Conservation (phyloP, 2,888 invertebrate genomes). For the Hypomecis punctinalis region DNA sequence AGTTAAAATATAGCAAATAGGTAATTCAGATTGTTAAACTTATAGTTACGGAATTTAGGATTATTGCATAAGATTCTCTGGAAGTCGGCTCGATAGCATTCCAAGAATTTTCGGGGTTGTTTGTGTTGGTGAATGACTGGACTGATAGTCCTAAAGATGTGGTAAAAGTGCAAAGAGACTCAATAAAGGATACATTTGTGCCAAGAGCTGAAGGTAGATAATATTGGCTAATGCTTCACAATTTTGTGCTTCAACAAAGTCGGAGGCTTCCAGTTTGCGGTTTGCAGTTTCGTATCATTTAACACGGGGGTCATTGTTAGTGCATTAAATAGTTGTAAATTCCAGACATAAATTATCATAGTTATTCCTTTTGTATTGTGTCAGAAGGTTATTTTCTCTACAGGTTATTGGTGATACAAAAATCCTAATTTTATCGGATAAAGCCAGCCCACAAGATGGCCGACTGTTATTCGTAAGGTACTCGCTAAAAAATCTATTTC, state of each 20-base stretch:
- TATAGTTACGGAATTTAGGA: neutral
- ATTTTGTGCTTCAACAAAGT: slow-evolving; percentile 52
- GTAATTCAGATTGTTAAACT: slow-evolving; percentile 1
- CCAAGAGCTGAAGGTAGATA: slow-evolving; percentile 44
- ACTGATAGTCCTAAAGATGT: slow-evolving; percentile 72
- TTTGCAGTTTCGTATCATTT: slow-evolving; percentile 72
- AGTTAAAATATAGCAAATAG: slow-evolving; percentile 13
- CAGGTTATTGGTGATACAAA: slow-evolving; percentile 65
- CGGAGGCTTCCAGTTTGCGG: slow-evolving; percentile 70
- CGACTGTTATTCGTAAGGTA: slow-evolving; percentile 84
- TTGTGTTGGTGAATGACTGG: slow-evolving; percentile 74
- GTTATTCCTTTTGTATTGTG: slow-evolving; percentile 52
- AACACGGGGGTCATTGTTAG: slow-evolving; percentile 58
- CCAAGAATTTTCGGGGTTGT: slow-evolving; percentile 69
- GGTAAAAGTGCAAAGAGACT: slow-evolving; percentile 66
- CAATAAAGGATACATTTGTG: slow-evolving; percentile 48
- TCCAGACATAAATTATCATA: slow-evolving; percentile 56
- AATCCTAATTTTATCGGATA: slow-evolving; percentile 77
- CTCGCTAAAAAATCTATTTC: slow-evolving; percentile 66
- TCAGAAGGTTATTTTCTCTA: slow-evolving; percentile 57
- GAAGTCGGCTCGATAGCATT: slow-evolving; percentile 62
- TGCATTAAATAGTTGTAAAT: slow-evolving; percentile 54
- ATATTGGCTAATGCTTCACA: slow-evolving; percentile 27
- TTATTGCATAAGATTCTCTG: slow-evolving; percentile 32
- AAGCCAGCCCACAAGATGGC: slow-evolving; percentile 85